These are phyloP conservation scores for Todus mexicanus DNA, from an alignment of 2,797 vertebrate genomes.

Conservation along the genomic window DNA sequence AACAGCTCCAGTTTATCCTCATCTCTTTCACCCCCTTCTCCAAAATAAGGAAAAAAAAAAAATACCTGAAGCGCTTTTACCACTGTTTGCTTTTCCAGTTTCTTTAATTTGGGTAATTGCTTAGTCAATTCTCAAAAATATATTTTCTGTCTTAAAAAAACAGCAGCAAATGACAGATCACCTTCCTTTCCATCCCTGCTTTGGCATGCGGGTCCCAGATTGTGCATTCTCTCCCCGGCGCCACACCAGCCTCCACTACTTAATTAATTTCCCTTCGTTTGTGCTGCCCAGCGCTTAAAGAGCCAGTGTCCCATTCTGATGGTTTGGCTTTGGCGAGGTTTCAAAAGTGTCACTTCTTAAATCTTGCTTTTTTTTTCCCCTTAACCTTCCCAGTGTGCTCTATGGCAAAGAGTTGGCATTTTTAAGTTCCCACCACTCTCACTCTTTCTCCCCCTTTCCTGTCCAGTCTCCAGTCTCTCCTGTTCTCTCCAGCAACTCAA, in stretches of 20 bases:
- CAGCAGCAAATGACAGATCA: slow-evolving; percentile 84
- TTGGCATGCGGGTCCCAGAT: slow-evolving; percentile 79
- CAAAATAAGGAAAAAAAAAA: neutral
- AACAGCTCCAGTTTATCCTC: slow-evolving; percentile 4
- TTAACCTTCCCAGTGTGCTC: slow-evolving; percentile 47
- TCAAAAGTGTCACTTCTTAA: slow-evolving; percentile 76
- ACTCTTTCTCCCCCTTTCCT: neutral
- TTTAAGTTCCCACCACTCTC: slow-evolving; percentile 13
- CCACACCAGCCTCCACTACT: slow-evolving; percentile 81
- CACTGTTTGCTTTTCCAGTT: slow-evolving; percentile 80
- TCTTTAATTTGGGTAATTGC: slow-evolving; percentile 84
- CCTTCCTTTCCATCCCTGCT: slow-evolving; percentile 75
- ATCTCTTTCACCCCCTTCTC: neutral
- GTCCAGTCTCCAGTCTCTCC: no score
- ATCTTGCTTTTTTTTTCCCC: slow-evolving; percentile 41
- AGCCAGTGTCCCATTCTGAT: slow-evolving; percentile 79
- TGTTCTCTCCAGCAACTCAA: neutral
- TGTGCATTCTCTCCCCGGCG: slow-evolving; percentile 77
- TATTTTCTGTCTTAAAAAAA: slow-evolving; percentile 84
- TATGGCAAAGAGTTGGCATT: slow-evolving; percentile 45
- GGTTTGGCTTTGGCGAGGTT: slow-evolving; percentile 68
- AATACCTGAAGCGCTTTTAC: slow-evolving; percentile 64
- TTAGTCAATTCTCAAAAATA: slow-evolving; percentile 79
- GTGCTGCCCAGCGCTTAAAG: slow-evolving; percentile 74
- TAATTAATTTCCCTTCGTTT: slow-evolving; percentile 85